Conservation (phyloP, 2,888 invertebrate genomes). For the Willowsia nigromaculata region DNA sequence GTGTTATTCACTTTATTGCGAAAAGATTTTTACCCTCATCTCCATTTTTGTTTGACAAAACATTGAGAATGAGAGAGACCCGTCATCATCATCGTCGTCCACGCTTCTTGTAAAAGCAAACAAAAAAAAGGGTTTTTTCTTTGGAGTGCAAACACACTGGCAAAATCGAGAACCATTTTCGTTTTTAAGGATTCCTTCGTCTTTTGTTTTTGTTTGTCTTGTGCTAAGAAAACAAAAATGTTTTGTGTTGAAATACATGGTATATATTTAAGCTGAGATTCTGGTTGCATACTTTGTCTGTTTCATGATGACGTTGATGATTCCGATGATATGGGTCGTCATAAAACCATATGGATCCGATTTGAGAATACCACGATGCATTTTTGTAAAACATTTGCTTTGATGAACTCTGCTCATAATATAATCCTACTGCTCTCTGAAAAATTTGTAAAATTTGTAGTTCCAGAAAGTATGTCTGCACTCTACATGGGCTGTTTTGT, state of each 20-base stretch:
- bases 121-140: conserved; percentile 2
- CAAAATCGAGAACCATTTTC: not conserved
- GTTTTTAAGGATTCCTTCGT: not conserved
- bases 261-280: not conserved
- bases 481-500: not conserved
- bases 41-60: not conserved
- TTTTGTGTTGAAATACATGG: conserved; percentile 21
- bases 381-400: not conserved
- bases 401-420: not conserved
- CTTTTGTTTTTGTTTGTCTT: conserved; percentile 17
- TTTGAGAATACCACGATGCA: not conserved
- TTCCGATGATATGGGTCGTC: conserved; percentile 22
- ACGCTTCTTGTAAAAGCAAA: conserved; percentile 9
- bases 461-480: conserved; percentile 18
- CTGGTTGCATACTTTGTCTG: conserved; percentile 27
- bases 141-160: not conserved
- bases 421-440: not conserved
- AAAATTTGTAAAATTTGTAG: not conserved
- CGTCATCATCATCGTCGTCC: not conserved
- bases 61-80: not conserved
- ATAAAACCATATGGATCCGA: not conserved
- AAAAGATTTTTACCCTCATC: not conserved
- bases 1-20: not conserved
- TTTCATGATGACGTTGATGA: not conserved
- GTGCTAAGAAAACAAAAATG: conserved; percentile 20